Evolutionary conservation across 2,113 vertebrate species (phyloP).

Genomic region (Mystacornis crossleyi): DNA sequence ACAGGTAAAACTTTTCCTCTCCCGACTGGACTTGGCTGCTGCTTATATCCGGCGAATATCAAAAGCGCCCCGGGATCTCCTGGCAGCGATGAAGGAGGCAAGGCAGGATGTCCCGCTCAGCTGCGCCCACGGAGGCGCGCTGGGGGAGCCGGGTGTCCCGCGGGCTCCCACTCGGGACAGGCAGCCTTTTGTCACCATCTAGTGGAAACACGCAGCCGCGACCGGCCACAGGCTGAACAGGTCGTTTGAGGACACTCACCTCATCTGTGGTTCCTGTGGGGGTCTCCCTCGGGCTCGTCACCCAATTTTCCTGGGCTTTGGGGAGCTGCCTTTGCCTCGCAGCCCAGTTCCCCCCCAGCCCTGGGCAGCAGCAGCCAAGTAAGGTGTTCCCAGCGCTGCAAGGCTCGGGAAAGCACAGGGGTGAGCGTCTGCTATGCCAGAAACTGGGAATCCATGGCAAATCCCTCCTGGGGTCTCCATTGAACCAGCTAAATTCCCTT

Average conservation of each 20-base stretch:
- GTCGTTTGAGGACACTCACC: not conserved
- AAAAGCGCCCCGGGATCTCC: rapidly evolving
- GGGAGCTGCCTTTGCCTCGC: rapidly evolving
- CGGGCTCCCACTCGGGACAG: not conserved
- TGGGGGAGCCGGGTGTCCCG: not conserved
- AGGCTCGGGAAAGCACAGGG: not conserved
- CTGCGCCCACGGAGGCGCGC: not conserved
- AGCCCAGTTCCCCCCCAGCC: not conserved
- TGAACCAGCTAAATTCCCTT: not conserved
- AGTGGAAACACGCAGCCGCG: not conserved
- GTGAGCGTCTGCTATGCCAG: not conserved
- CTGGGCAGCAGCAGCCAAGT: rapidly evolving
- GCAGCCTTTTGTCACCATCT: conserved; percentile 47
- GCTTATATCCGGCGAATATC: rapidly evolving
- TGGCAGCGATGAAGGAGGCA: rapidly evolving
- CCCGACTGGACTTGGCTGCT: rapidly evolving
- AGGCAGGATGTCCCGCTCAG: not conserved
- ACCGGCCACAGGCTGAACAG: not conserved
- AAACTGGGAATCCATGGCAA: not conserved
- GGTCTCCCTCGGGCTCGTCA: rapidly evolving
- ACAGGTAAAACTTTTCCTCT: not conserved
- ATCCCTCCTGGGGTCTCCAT: not conserved
- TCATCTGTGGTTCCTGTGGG: not conserved
- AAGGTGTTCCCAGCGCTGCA: rapidly evolving
- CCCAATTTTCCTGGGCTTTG: not conserved